A percentile compares a stretch with the other conserved stretches of the same genome.
Evolutionary conservation across 30 jellyfish, hydroid and myxozoan species (phyloP).

Genomic region (Turritopsis rubra): DNA sequence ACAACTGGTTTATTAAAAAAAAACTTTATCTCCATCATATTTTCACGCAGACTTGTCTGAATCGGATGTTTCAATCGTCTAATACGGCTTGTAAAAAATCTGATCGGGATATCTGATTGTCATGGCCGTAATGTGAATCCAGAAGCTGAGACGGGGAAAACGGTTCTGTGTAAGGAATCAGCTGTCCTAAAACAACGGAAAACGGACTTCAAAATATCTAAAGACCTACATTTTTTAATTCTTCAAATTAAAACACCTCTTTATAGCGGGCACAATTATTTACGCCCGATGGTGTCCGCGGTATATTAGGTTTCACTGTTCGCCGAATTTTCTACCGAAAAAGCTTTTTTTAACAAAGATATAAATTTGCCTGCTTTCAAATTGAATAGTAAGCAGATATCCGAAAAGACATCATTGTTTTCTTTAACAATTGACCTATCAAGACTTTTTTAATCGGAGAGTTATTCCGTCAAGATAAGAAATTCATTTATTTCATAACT

Average conservation of each 20-base stretch:
- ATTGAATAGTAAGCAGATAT: too few species aligned
- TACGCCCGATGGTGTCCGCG: too few species aligned
- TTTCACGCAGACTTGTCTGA: too few species aligned
- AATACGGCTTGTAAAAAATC: background rate
- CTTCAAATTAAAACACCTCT: too few species aligned
- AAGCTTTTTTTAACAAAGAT: too few species aligned
- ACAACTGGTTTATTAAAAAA: background rate
- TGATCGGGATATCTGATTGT: background rate
- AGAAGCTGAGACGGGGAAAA: slow-evolving; percentile 26
- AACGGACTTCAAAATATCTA: background rate
- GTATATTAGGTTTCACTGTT: too few species aligned
- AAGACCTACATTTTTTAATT: background rate
- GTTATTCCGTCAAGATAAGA: background rate
- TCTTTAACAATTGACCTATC: too few species aligned
- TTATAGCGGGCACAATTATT: background rate
- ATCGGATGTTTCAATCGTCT: background rate
- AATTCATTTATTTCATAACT: background rate
- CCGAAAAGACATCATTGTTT: too few species aligned
- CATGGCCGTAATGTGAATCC: background rate
- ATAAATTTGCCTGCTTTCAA: too few species aligned
- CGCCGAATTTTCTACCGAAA: too few species aligned
- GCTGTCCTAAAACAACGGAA: slow-evolving; percentile 12
- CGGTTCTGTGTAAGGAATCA: slow-evolving; percentile 27
- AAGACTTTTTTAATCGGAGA: too few species aligned
- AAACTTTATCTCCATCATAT: background rate